These are phyloP conservation scores for Eospalax fontanierii DNA, from an alignment of 2,797 vertebrate species.

Conservation along the genomic window DNA sequence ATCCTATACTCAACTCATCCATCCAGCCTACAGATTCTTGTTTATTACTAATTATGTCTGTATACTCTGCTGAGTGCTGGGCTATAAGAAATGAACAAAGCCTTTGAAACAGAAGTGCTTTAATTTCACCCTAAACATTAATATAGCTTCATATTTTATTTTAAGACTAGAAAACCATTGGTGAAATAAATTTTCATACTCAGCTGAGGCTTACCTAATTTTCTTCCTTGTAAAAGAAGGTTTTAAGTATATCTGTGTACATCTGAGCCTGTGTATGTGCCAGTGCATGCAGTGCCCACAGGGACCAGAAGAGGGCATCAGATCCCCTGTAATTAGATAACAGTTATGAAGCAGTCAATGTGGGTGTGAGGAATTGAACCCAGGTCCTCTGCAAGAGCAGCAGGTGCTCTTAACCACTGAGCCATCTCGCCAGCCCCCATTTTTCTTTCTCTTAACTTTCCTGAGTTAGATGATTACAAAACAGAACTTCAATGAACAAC, in stretches of 20 bases:
- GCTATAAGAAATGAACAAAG: too few species aligned
- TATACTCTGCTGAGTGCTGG: not conserved
- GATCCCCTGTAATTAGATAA: too few species aligned
- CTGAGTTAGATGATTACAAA: not conserved
- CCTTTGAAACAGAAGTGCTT: not conserved
- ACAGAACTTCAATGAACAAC: not conserved
- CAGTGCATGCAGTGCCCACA: too few species aligned
- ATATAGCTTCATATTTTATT: conserved; percentile 1
- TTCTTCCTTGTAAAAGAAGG: not conserved
- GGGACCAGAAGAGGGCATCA: too few species aligned
- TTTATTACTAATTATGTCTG: not conserved
- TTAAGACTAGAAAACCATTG: conserved; percentile 25
- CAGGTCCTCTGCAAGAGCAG: too few species aligned
- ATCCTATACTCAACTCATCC: not conserved
- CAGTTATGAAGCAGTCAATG: too few species aligned
- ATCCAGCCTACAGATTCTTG: not conserved
- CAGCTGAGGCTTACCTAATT: not conserved
- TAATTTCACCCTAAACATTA: not conserved
- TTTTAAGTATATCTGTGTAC: too few species aligned
- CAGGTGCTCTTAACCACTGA: too few species aligned
- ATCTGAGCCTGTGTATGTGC: too few species aligned
- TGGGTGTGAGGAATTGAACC: too few species aligned
- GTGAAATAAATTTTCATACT: not conserved
- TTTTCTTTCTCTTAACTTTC: not conserved
- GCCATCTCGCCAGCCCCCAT: not conserved